A percentile compares a stretch with the other conserved stretches of the same genome.
phyloP scores from a whole-genome alignment of 1,140 invertebrate species.

The Elymnias hypermnestra region DNA sequence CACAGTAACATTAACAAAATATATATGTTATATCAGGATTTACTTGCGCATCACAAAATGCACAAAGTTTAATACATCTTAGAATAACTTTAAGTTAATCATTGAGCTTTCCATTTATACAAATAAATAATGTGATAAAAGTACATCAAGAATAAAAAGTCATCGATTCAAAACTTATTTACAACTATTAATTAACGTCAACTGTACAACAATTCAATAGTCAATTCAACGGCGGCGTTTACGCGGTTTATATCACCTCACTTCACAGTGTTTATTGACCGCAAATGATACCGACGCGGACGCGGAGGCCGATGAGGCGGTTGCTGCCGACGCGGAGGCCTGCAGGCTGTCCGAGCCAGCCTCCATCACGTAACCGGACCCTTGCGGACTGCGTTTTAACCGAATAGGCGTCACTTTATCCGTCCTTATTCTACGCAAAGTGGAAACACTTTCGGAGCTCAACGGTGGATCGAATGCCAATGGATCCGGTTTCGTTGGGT shows the following conservation, averaged over 20 bases:
- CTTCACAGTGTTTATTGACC: conserved; percentile 88
- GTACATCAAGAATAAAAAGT: conserved; percentile 40
- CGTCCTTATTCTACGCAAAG: conserved; percentile 77
- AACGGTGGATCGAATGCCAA: conserved; percentile 67
- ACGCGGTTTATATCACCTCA: conserved; percentile 85
- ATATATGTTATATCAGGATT: conserved; percentile 48
- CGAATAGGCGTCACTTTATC: conserved; percentile 86
- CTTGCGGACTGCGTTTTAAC: conserved; percentile 88
- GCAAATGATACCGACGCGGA: conserved; percentile 69
- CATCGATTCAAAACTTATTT: conserved; percentile 31
- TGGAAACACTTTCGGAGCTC: conserved; percentile 49
- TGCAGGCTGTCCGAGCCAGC: conserved; percentile 23
- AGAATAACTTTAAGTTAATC: conserved; percentile 67
- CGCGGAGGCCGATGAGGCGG: conserved; percentile 28
- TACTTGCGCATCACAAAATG: conserved; percentile 53
- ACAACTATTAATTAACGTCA: conserved; percentile 27
- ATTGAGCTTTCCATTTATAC: conserved; percentile 74
- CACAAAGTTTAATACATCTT: conserved; percentile 51
- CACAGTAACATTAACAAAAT: conserved; percentile 61
- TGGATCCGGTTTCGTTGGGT: conserved; percentile 60
- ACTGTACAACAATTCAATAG: conserved; percentile 27
- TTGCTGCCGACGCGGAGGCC: conserved; percentile 25
- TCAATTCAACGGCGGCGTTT: conserved; percentile 29
- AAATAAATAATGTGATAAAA: conserved; percentile 69
- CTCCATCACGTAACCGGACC: conserved; percentile 80